Conservation (phyloP, 2,113 vertebrate genomes). For the Coptodon bakossiorum region DNA sequence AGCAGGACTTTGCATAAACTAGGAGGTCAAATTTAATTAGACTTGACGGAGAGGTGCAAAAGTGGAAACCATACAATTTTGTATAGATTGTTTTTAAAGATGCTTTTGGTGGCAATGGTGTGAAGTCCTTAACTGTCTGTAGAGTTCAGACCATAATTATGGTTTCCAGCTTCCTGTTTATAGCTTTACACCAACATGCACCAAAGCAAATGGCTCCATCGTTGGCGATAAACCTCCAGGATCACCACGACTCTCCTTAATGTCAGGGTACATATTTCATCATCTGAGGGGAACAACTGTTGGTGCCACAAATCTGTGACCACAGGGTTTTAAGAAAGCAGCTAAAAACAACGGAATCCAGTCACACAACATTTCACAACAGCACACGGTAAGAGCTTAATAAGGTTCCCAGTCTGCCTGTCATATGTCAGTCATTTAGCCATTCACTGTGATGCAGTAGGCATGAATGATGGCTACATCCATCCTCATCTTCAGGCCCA, state of each 20-base stretch:
- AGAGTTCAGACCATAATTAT: not conserved
- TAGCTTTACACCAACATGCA: not conserved
- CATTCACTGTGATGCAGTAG: not conserved
- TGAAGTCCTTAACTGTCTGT: not conserved
- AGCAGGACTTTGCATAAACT: not conserved
- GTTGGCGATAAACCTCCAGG: not conserved
- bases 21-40: not conserved
- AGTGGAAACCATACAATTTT: no score
- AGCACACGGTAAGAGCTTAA: not conserved
- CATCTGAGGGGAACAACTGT: not conserved
- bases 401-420: conserved; percentile 12
- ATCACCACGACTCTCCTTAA: not conserved
- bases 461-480: not conserved
- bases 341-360: not conserved
- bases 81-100: not conserved
- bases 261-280: not conserved
- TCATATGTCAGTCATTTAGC: conserved; percentile 33
- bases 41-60: not conserved
- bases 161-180: not conserved
- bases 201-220: not conserved
- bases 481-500: not conserved
- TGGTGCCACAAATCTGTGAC: not conserved
- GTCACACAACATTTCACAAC: conserved; percentile 2
- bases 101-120: fast-evolving
- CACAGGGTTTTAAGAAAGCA: not conserved